phyloP scores from a whole-genome alignment of 2,113 vertebrate species.

The Sphaerodactylus townsendi region DNA sequence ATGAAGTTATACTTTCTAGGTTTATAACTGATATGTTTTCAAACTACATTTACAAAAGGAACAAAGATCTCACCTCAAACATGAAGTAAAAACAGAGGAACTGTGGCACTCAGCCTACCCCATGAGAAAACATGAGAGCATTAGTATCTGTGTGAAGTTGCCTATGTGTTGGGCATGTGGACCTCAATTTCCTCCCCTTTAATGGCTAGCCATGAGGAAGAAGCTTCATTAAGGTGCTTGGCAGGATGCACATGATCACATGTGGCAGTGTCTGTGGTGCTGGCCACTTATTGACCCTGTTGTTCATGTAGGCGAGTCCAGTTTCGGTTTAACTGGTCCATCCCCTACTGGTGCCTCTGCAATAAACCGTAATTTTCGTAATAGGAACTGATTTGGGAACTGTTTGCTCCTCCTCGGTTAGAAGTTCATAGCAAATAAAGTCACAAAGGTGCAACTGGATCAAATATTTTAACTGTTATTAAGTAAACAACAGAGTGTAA shows the following conservation, averaged over 20 bases:
- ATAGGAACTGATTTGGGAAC: not conserved
- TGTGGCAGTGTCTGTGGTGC: not conserved
- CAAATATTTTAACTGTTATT: fast-evolving
- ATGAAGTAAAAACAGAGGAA: constrained; percentile 69
- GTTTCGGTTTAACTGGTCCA: not conserved
- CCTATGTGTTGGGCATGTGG: too few species aligned
- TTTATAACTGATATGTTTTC: constrained; percentile 66
- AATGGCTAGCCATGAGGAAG: not conserved
- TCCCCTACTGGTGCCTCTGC: not conserved
- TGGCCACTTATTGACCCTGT: too few species aligned
- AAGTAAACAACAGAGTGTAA: constrained; percentile 1
- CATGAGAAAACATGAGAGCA: constrained; percentile 47
- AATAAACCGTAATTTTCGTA: not conserved
- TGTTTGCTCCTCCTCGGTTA: not conserved
- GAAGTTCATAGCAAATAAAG: not conserved
- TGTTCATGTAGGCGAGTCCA: not conserved
- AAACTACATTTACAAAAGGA: constrained; percentile 71
- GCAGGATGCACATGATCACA: not conserved
- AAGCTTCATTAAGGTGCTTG: not conserved
- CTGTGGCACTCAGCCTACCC: constrained; percentile 70
- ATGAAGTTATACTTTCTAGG: constrained; percentile 49
- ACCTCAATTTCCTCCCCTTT: not conserved
- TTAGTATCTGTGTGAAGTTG: too few species aligned
- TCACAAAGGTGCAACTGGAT: not conserved
- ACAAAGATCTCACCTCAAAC: constrained; percentile 58